phyloP scores from a whole-genome alignment of 2,888 invertebrate species.

The Andricus curvator region DNA sequence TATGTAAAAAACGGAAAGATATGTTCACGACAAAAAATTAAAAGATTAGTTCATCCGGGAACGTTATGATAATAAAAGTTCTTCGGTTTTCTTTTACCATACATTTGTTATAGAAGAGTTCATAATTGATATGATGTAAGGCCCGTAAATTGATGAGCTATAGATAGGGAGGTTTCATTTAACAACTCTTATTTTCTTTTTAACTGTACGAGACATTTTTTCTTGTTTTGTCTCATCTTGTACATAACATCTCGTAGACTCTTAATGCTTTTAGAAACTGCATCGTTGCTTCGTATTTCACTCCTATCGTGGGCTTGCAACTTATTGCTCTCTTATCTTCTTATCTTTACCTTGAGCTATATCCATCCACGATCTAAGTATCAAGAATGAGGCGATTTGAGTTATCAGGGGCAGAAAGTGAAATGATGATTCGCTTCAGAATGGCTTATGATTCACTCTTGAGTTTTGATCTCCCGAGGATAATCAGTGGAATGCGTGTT shows the following conservation, averaged over 20 bases:
- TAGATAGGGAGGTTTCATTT: not conserved
- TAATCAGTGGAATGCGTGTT: conserved; percentile 22
- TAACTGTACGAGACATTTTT: not conserved
- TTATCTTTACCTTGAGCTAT: not conserved
- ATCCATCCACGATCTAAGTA: conserved; percentile 13
- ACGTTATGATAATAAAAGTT: not conserved
- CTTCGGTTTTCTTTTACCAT: not conserved
- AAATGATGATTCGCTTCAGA: not conserved
- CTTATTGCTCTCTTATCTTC: not conserved
- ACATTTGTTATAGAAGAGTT: not conserved
- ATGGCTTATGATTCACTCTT: not conserved
- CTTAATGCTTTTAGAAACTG: not conserved
- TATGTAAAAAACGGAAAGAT: no score
- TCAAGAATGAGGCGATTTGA: not conserved
- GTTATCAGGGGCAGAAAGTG: not conserved
- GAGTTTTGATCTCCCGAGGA: not conserved
- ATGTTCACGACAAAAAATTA: no score
- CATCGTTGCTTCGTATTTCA: not conserved
- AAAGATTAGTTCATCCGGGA: not conserved
- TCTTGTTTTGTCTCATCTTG: not conserved
- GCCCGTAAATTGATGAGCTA: not conserved
- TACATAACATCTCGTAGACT: not conserved
- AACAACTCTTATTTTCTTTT: not conserved
- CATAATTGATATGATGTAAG: not conserved
- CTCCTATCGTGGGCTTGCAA: not conserved